Conservation (phyloP, 1,140 invertebrate genomes). For the Cyclina sinensis region DNA sequence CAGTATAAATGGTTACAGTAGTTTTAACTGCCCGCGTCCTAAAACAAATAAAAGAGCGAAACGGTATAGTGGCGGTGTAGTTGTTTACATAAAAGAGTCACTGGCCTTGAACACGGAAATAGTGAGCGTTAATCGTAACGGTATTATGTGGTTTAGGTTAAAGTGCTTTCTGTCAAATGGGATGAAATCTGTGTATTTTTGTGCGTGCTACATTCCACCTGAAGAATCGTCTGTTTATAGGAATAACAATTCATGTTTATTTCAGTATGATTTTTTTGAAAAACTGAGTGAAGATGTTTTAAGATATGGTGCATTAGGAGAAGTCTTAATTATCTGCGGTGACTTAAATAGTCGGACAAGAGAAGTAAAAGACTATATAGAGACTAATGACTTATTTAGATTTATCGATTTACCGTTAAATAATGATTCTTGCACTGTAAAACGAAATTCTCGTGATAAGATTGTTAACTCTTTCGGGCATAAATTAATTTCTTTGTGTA, state of each 20-base stretch:
- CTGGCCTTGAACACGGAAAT: neutral
- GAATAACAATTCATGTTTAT: neutral
- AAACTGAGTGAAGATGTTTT: neutral
- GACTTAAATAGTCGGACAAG: neutral
- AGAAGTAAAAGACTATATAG: neutral
- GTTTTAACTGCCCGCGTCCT: constrained; percentile 36
- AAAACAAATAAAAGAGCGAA: constrained; percentile 27
- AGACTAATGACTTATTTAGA: neutral
- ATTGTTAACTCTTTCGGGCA: neutral
- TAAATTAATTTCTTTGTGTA: constrained; percentile 21
- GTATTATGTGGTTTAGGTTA: constrained; percentile 1
- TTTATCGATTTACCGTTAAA: neutral
- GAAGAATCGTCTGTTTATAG: neutral
- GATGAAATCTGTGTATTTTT: neutral
- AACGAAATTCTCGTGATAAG: constrained; percentile 20
- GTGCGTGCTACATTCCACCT: constrained; percentile 14
- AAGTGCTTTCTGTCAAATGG: neutral
- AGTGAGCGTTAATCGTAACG: constrained; percentile 7
- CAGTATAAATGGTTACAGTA: neutral
- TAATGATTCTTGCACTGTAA: no score
- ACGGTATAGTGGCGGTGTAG: neutral
- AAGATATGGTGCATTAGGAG: neutral
- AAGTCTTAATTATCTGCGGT: neutral
- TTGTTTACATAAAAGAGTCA: neutral
- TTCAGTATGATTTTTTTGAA: constrained; percentile 1